phyloP scores from a whole-genome alignment of 1,140 invertebrate species.

The Eciton burchellii region DNA sequence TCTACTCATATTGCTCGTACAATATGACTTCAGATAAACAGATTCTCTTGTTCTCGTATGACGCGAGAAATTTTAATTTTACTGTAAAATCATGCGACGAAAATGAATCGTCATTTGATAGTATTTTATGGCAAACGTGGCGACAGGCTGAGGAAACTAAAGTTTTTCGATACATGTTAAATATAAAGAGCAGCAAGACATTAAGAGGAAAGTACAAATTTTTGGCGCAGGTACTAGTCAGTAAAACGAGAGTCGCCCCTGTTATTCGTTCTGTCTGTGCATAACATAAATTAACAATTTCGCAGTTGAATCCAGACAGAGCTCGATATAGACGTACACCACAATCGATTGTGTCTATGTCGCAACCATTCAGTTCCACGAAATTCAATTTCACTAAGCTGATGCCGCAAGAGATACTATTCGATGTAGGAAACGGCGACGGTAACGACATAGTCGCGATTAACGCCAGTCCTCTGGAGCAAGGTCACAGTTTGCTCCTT shows the following conservation, averaged over 20 bases:
- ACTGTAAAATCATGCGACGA: conserved; percentile 45
- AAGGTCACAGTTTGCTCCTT: conserved; percentile 88
- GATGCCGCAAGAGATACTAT: conserved; percentile 86
- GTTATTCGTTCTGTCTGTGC: too few species aligned
- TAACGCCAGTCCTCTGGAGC: conserved; percentile 91
- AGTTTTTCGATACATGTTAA: conserved; percentile 80
- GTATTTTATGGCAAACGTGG: conserved; percentile 77
- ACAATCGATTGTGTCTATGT: conserved; percentile 86
- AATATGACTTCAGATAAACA: conserved; percentile 4
- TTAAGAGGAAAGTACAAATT: conserved; percentile 82
- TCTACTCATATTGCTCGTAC: neutral
- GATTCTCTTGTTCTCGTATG: conserved; percentile 12
- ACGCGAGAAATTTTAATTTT: conserved; percentile 31
- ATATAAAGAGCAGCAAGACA: conserved; percentile 76
- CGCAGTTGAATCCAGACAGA: conserved; percentile 90
- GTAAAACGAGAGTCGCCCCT: conserved; percentile 41
- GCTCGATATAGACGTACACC: conserved; percentile 87
- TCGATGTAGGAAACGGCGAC: conserved; percentile 79
- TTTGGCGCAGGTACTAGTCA: conserved; percentile 80
- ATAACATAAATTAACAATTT: conserved; percentile 50
- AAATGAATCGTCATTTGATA: conserved; percentile 77
- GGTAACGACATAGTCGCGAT: conserved; percentile 85
- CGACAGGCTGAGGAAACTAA: conserved; percentile 69
- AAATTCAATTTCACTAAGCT: conserved; percentile 91
- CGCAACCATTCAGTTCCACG: conserved; percentile 87